These are phyloP conservation scores for Epizoanthus illoricatus DNA, from an alignment of 92 coral and sea anemone species.

Conservation along the genomic window DNA sequence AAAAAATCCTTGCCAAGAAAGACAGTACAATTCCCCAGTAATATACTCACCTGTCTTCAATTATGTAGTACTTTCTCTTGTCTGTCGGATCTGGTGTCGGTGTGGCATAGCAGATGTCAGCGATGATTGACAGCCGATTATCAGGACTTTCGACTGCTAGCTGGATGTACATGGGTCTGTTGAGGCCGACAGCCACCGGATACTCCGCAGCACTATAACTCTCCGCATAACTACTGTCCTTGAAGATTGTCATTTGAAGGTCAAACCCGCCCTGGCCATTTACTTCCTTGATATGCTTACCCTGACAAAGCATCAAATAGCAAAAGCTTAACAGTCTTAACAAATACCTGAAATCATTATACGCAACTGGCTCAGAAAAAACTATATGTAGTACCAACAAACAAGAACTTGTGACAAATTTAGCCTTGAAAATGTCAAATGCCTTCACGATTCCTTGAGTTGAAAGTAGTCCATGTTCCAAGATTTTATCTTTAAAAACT, in stretches of 20 bases:
- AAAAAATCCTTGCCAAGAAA: no score
- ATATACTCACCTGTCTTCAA: conserved; percentile 29
- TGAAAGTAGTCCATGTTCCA: no score
- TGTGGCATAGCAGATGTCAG: conserved; percentile 34
- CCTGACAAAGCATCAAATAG: background rate
- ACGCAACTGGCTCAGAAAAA: no score
- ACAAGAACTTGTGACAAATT: no score
- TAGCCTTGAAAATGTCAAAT: no score
- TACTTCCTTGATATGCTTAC: background rate
- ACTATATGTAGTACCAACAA: no score
- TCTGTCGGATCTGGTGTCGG: conserved; percentile 22
- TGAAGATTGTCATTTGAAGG: conserved; percentile 37
- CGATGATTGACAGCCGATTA: conserved; percentile 28
- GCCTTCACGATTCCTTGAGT: no score
- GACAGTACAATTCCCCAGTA: no score
- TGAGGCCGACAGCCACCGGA: conserved; percentile 13
- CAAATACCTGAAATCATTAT: no score
- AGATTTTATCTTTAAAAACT: no score
- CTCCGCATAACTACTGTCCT: background rate
- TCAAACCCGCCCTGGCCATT: conserved; percentile 30
- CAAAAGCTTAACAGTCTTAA: no score
- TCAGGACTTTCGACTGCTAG: conserved; percentile 37
- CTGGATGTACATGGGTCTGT: conserved; percentile 31
- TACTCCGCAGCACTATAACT: conserved; percentile 21
- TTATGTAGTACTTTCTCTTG: conserved; percentile 21